A percentile compares a stretch with the other conserved stretches of the same genome.
phyloP scores from a whole-genome alignment of 2,888 invertebrate genomes.

The Caenorhabditis sp. region DNA sequence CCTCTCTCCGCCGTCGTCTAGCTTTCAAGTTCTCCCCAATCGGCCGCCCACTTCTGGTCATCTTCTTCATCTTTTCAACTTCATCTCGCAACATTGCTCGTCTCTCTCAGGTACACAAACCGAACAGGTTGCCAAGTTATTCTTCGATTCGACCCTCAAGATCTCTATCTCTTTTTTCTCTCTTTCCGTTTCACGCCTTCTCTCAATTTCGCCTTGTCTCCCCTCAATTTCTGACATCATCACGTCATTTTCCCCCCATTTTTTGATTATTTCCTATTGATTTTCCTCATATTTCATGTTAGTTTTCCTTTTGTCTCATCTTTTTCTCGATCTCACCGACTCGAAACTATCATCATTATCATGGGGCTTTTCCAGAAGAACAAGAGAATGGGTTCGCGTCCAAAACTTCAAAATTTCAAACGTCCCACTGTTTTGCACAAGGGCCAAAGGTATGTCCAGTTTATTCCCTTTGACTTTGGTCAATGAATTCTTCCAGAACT shows the following conservation, averaged over 20 bases:
- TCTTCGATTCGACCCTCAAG: background rate
- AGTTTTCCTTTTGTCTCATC: background rate
- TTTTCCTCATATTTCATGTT: conserved; percentile 3
- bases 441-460: conserved; percentile 46
- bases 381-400: conserved; percentile 35
- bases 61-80: background rate
- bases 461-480: background rate
- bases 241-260: conserved; percentile 1
- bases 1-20: background rate
- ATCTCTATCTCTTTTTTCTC: conserved; percentile 15
- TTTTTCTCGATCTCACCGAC: background rate
- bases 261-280: background rate
- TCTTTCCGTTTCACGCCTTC: conserved; percentile 19
- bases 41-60: conserved; percentile 11
- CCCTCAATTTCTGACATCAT: conserved; percentile 3
- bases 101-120: too few species aligned
- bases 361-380: conserved; percentile 8
- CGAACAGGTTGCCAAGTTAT: conserved; percentile 17
- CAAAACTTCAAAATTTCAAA: conserved; percentile 56
- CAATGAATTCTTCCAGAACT: conserved; percentile 27
- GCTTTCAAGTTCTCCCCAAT: conserved; percentile 24
- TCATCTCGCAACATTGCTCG: background rate
- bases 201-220: background rate
- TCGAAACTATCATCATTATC: background rate
- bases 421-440: conserved; percentile 52